Conservation (phyloP, 2,797 vertebrate genomes). For the Gorsachius magnificus region DNA sequence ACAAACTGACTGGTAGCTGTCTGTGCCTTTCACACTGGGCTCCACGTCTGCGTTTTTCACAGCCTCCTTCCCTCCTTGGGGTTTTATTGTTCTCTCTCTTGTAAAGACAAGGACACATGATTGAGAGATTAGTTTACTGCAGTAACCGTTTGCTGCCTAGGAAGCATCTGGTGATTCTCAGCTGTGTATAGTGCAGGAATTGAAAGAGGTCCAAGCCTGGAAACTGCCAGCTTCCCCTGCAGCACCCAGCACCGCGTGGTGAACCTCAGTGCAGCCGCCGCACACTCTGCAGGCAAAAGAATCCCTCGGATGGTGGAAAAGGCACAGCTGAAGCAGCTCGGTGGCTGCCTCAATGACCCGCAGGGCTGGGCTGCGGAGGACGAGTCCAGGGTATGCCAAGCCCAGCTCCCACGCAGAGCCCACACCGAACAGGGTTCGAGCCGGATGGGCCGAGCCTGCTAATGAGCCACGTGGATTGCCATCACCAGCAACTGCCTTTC, state of each 20-base stretch:
- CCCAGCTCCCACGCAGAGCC: neutral
- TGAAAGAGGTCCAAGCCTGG: neutral
- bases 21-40: neutral
- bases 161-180: neutral
- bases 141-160: neutral
- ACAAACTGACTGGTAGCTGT: neutral
- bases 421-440: neutral
- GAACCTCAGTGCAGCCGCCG: neutral
- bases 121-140: neutral
- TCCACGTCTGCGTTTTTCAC: neutral
- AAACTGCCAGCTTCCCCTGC: neutral
- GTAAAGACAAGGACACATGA: neutral
- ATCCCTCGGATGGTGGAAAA: neutral
- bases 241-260: neutral
- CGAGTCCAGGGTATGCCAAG: neutral
- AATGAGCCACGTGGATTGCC: fast-evolving
- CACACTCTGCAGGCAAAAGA: neutral
- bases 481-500: neutral
- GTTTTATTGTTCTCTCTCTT: neutral
- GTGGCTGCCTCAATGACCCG: neutral
- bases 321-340: neutral
- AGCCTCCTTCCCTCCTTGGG: neutral
- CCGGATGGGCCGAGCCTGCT: fast-evolving
- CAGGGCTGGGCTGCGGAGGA: neutral
- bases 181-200: neutral